phyloP scores from a whole-genome alignment of 2,888 invertebrate genomes.

The Nephrocerus scutellatus region DNA sequence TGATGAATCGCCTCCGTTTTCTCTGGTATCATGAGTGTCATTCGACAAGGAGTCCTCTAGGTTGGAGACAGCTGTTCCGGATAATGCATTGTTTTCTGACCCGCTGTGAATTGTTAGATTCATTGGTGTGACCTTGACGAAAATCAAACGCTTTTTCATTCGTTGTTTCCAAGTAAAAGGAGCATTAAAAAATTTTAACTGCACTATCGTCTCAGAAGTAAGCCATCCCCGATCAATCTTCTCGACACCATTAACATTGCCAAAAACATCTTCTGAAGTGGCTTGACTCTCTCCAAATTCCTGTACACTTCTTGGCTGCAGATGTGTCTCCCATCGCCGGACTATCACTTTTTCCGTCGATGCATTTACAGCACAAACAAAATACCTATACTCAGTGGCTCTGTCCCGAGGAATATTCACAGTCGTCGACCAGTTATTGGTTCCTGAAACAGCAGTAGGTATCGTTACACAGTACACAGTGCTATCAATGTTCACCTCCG shows the following conservation, averaged over 20 bases:
- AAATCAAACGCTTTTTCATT: slow-evolving; percentile 59
- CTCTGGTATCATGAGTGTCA: slow-evolving; percentile 52
- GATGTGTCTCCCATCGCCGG: slow-evolving; percentile 73
- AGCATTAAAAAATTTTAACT: slow-evolving; percentile 74
- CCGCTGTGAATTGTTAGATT: slow-evolving; percentile 53
- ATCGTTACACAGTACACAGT: too few species aligned
- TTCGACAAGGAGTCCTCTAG: slow-evolving; percentile 60
- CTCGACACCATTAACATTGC: slow-evolving; percentile 54
- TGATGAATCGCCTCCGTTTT: slow-evolving; percentile 49
- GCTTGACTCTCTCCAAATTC: slow-evolving; percentile 35
- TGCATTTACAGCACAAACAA: slow-evolving; percentile 63
- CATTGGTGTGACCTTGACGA: slow-evolving; percentile 70
- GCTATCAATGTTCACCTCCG: too few species aligned
- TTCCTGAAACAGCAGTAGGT: slow-evolving; percentile 26
- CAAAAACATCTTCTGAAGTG: slow-evolving; percentile 56
- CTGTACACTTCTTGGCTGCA: slow-evolving; percentile 59
- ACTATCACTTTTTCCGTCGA: slow-evolving; percentile 53
- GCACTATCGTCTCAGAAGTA: slow-evolving; percentile 72
- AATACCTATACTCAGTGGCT: slow-evolving; percentile 68
- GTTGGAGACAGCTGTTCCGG: slow-evolving; percentile 24
- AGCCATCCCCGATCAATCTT: slow-evolving; percentile 76
- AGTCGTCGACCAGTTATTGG: slow-evolving; percentile 58
- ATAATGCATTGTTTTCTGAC: slow-evolving; percentile 23
- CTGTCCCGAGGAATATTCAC: slow-evolving; percentile 61
- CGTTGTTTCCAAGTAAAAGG: slow-evolving; percentile 71